Evolutionary conservation across 2,797 vertebrate species (phyloP), one percentile per base, ranked within the genome.

Genomic region (Uromys caudimaculatus): DNA sequence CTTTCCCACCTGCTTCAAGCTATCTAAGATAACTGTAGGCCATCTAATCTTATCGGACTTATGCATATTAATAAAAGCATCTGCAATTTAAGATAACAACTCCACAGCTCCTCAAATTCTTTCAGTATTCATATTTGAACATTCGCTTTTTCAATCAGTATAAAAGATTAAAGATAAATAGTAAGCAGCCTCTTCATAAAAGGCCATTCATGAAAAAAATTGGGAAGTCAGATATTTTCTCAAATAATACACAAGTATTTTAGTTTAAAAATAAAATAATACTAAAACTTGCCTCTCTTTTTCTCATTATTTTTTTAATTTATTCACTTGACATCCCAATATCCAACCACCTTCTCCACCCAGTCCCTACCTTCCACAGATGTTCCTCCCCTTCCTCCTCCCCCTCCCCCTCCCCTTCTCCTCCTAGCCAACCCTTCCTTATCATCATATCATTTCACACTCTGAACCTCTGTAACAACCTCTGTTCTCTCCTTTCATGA

Each of bases 81-180:
- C 35, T 77, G 24, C 47, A 86, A 90, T 95, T 95, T 41, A 52
- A 93, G 69, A 52, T 71, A 92, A 97, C 14, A 38, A 75, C 29
- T 60, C 64, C 32, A 19, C 19, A 92, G 52, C 47, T 90, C n/a
- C 58, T 47, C 4, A 94, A 95, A 94, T 35, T 86, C 58, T 89
- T 96, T 82, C 67, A 24, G 60, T 85, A 82, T 71, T 77, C 75
- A 58, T 87, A 90, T 58, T 89, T 90, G 69, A 27, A 82, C 17
- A 93, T 81, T 3, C 47, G 6, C 62, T 87, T 94, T 75, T 92
- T 56, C 91, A 78, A 89, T 89, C 13, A 3, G n/a, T 77, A 85
- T 50, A 54, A 47, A 73, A 64, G 44, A 76, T 90, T 92, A 78
- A 96, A 84, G 89, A 85, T 82, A 94, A 85, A 2, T 82, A 89